phyloP scores from a whole-genome alignment of 1,140 invertebrate species.

The Caenorhabditis remanei region DNA sequence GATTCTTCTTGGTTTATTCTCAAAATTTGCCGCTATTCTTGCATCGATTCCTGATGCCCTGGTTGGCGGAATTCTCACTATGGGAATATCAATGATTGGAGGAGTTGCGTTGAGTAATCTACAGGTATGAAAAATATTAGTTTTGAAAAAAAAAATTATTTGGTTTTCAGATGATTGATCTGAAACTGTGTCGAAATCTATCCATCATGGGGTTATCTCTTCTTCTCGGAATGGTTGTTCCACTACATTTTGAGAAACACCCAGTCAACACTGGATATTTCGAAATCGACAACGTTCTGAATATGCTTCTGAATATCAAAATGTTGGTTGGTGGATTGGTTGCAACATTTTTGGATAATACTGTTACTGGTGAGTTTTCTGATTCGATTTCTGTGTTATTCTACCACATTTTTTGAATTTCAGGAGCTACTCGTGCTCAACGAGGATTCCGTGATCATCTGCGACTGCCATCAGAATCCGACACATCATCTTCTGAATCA shows the following conservation, averaged over 20 bases:
- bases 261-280: conserved; percentile 57
- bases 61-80: conserved; percentile 61
- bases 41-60: conserved; percentile 64
- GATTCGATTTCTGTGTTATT: neutral
- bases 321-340: conserved; percentile 79
- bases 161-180: conserved; percentile 57
- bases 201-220: conserved; percentile 63
- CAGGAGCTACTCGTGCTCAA: conserved; percentile 57
- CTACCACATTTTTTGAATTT: neutral
- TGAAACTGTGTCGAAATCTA: conserved; percentile 61
- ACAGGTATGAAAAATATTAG: conserved; percentile 40
- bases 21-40: conserved; percentile 62
- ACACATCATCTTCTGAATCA: neutral
- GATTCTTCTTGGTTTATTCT: conserved; percentile 61
- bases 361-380: conserved; percentile 74
- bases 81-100: conserved; percentile 64
- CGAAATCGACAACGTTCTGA: conserved; percentile 76
- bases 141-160: neutral
- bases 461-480: neutral
- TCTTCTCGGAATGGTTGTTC: conserved; percentile 59
- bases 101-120: conserved; percentile 62
- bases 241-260: conserved; percentile 58
- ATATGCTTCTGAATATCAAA: conserved; percentile 78
- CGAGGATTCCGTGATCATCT: conserved; percentile 40
- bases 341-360: conserved; percentile 79